Evolutionary conservation across 2,797 vertebrate species (phyloP), one percentile per base, ranked within the genome.

Genomic region (Morelia viridis): DNA sequence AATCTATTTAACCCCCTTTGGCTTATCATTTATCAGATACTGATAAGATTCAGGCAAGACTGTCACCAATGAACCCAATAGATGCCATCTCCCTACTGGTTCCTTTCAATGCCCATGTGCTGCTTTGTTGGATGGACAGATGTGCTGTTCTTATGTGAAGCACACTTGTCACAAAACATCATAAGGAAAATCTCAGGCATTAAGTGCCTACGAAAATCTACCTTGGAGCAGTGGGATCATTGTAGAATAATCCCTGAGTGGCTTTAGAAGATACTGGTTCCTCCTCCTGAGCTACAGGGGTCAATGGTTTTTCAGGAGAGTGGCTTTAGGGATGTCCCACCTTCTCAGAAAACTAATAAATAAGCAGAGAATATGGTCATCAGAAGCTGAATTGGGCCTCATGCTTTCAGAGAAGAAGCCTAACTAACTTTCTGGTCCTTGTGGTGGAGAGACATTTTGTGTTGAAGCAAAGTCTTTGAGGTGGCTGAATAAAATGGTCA

Each of bases 181-280:
- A 13, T 1, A 62, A 89, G 92, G 62, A 94, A 96, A 96, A 95
- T 94, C 94, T 93, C 94, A 94, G 3, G 94, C 94, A 94, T 96
- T 96, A 96, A 92, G 91, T 93, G 94, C 92, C 91, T 5, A 89
- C 83, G 94, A 90, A 95, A 93, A 93, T 94, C 95, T 93, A 94
- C 85, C n/a, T 89, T 35, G 61, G 1, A 71, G 93, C 91, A 92
- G 92, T 93, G 92, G 93, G 93, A 95, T 95, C 90, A 95, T 92
- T 62, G 93, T 93, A 92, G 93, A 93, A 95, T 95, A 92, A 95
- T 92, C 65, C 0, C 93, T 94, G 93, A 95, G 95, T 93, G 96
- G 95, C 94, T 94, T 95, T 95, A 92, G 95, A 96, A 93, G 17
- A 95, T 92, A 84, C 92, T 94, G 94, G 94, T 94, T 95, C 94